Evolutionary conservation across 2,888 invertebrate genomes (phyloP), one percentile per base, ranked within the genome.

Genomic region (Campaea margaritaria): DNA sequence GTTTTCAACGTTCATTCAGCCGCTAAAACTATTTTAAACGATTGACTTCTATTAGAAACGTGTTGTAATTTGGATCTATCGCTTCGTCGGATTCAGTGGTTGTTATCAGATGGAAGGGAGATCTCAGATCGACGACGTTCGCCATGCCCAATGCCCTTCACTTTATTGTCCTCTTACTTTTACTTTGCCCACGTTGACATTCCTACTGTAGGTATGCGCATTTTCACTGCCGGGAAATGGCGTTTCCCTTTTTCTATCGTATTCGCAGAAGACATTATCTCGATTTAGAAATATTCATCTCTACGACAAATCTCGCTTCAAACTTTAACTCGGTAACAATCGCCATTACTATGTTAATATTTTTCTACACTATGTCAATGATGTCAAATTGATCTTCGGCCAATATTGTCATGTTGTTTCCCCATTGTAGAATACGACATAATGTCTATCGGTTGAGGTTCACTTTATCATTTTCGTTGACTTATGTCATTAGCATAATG

Each of bases 1-100:
- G 68, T 65, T 64, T 53, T 53, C 54, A 41, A 27, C 58, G 59
- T 58, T 54, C 67, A 54, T 66, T 57, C 50, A 64, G 63, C 43
- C 56, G 64, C 60, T 58, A 61, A 59, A 62, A 63, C 60, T 68
- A 70, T 68, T 64, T 66, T 59, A 61, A 53, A 58, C 50, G 47
- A 47, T 39, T 31, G 27, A 41, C 28, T 46, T 14, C 21, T 54
- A 45, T 49, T 58, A 59, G 41, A 53, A 52, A 52, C 58, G 43
- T 27, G 31, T 31, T 7, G 51, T 58, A 31, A 45, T 45, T 28
- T 14, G 14, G 46, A 51, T 51, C 41, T 31, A 51, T 58, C 47
- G 51, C 46, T 51, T 58, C 58, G 51, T 58, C 46, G 58, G 52
- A 10, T 31, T 9, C 31, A 31, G 31, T 9, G 10, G 1, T 8